Base-by-base conservation (phyloP, 2,797 vertebrate species). In the Etheostoma perlongum region DNA sequence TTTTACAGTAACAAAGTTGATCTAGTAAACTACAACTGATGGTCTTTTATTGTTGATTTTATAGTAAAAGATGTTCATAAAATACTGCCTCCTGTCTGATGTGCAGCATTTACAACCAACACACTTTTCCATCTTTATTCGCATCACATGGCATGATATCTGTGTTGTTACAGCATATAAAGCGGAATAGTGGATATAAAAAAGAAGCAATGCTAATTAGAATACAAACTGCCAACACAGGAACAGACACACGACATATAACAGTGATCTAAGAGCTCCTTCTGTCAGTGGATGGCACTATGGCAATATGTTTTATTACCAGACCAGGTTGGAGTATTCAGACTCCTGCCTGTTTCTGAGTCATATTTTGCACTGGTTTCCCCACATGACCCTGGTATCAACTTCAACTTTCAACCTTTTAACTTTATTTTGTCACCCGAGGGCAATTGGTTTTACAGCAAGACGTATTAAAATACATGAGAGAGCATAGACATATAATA, bases 31-130 rank as follows among this genome's bases (percentile, higher is more conserved):
- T 11, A 42, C 47, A 18, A 8, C 53, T 1, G 40, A 70, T 27
- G 54, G 42, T 14, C 25, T 42, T 80, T 53, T 42, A 25, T 33
- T 19, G 61, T 70, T 59, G 49, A 9, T 66, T 73, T 64, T 30
- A 57, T 64, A 47, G 62, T 21, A 57, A 76, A 63, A 63, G 33
- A 21, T 33, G 54, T 40, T 36, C 48, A 68, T 60, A 25, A 64
- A 67, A 59, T 42, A 14, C 25, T 4, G 8, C 16, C 36, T 16
- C 16, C 27, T 49, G n/a, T 40, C 10, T 40, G 10, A 11, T 1
- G 47, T 55, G 44, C 52, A 11, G 52, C 70, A 2, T 33, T n/a
- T 21, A 46, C 46, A 46, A 10, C 16, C 23, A 59, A 21, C 21
- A 42, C 3, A 19, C 19, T 21, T 49, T 19, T 9, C 15, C 6